A percentile compares a stretch with the other conserved stretches of the same genome.
Conservation (phyloP, 2,797 vertebrate genomes). For the Myotis planiceps region DNA sequence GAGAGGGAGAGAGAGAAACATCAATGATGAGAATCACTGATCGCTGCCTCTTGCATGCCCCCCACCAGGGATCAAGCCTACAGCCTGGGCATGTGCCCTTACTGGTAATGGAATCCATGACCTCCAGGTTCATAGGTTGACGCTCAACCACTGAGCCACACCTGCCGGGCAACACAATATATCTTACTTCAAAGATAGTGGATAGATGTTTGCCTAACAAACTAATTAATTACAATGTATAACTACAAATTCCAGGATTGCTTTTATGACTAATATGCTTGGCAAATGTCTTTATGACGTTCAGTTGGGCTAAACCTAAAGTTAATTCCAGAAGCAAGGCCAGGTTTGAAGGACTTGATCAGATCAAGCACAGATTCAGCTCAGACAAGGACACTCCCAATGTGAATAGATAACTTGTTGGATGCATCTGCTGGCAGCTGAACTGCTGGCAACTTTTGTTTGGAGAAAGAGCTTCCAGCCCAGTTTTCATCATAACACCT, state of each 20-base stretch:
- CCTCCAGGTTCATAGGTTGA: too few relatives aligned
- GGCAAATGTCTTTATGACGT: background rate
- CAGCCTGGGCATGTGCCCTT: too few relatives aligned
- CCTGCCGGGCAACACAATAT: background rate
- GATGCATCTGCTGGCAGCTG: background rate
- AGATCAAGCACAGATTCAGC: background rate
- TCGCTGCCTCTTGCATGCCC: too few relatives aligned
- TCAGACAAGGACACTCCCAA: background rate
- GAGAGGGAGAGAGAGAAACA: too few relatives aligned
- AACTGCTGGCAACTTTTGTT: constrained; percentile 43
- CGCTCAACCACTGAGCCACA: too few relatives aligned
- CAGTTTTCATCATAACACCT: background rate
- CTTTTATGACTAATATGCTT: background rate
- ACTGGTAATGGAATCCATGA: too few relatives aligned
- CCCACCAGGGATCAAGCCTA: too few relatives aligned
- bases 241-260: background rate
- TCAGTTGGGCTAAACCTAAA: background rate
- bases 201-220: background rate
- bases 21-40: too few relatives aligned
- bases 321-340: background rate
- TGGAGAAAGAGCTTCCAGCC: constrained; percentile 14
- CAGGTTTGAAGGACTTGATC: background rate
- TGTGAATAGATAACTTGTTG: background rate
- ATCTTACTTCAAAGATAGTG: background rate
- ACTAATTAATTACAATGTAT: background rate